A percentile compares a stretch with the other conserved stretches of the same genome.
Evolutionary conservation across 2,797 vertebrate species (phyloP).

Genomic region (Trachurus trachurus): DNA sequence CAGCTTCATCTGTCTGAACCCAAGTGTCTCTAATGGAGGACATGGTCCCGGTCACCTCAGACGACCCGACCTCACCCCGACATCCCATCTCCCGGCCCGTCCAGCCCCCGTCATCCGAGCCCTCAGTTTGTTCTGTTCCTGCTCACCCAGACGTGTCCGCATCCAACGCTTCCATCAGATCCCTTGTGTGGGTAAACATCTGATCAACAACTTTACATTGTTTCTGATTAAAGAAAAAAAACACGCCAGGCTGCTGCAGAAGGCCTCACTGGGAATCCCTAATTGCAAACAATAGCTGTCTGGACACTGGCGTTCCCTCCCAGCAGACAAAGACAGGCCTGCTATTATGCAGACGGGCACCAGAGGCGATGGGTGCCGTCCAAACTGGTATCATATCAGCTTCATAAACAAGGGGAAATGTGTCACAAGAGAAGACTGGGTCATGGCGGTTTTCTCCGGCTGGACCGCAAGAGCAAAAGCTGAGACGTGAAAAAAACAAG

Average conservation of each 20-base stretch:
- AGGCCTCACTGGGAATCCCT: slow-evolving; percentile 53
- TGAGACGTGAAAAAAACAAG: background rate
- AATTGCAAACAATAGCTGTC: slow-evolving; percentile 69
- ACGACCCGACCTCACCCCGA: background rate
- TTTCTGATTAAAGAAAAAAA: slow-evolving; percentile 4
- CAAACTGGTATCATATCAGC: slow-evolving; percentile 21
- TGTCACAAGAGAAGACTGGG: slow-evolving; percentile 31
- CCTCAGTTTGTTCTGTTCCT: background rate
- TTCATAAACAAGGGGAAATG: slow-evolving; percentile 41
- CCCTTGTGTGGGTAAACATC: background rate
- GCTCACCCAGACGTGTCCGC: slow-evolving; percentile 3
- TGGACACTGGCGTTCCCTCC: slow-evolving; percentile 57
- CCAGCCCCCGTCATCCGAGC: background rate
- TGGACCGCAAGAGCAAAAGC: slow-evolving; percentile 6
- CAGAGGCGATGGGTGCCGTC: slow-evolving; percentile 3
- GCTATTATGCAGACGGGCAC: slow-evolving; percentile 49
- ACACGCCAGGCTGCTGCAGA: slow-evolving; percentile 6
- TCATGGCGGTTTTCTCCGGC: slow-evolving; percentile 10
- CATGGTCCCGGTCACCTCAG: background rate
- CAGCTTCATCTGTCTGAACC: background rate
- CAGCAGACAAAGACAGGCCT: slow-evolving; percentile 63
- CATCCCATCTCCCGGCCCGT: background rate
- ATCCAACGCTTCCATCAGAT: background rate
- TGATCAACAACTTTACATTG: slow-evolving; percentile 16
- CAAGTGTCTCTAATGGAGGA: background rate